These are phyloP conservation scores for Phalera bucephala DNA, from an alignment of 2,888 invertebrate species.

Conservation along the genomic window DNA sequence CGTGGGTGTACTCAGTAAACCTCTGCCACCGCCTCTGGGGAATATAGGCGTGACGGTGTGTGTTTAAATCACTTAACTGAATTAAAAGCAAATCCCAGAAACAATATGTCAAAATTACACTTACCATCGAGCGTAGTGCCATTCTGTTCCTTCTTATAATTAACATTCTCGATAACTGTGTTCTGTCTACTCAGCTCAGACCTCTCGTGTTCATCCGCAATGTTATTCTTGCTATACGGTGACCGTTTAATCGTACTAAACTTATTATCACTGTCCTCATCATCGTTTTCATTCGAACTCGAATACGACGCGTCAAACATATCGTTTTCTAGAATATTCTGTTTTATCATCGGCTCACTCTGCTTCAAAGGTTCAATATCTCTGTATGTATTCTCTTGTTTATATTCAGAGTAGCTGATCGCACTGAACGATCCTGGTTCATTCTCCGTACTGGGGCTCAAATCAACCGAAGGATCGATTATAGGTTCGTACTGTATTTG, in stretches of 20 bases:
- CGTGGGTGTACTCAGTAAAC: no score
- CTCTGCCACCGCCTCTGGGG: no score
- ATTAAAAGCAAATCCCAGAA: no score
- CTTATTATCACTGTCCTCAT: conserved; percentile 86
- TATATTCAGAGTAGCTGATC: conserved; percentile 54
- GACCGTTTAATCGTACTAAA: conserved; percentile 88
- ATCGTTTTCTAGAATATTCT: conserved; percentile 78
- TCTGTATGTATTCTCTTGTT: conserved; percentile 48
- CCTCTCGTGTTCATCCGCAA: conserved; percentile 50
- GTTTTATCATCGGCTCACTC: conserved; percentile 77
- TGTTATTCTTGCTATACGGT: conserved; percentile 82
- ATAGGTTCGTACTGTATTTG: conserved; percentile 79
- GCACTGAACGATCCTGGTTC: conserved; percentile 66
- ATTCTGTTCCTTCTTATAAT: conserved; percentile 72
- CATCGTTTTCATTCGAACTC: conserved; percentile 80
- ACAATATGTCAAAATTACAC: no score
- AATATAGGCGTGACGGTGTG: no score
- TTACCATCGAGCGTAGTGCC: conserved; percentile 68
- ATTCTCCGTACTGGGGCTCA: conserved; percentile 70
- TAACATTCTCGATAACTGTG: conserved; percentile 77
- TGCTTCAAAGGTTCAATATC: conserved; percentile 57
- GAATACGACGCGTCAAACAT: conserved; percentile 79
- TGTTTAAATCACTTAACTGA: no score
- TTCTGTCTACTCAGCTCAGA: conserved; percentile 71
- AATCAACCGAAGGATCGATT: conserved; percentile 64